Conservation (phyloP, 2,113 vertebrate species). For the Orycteropus afer region DNA sequence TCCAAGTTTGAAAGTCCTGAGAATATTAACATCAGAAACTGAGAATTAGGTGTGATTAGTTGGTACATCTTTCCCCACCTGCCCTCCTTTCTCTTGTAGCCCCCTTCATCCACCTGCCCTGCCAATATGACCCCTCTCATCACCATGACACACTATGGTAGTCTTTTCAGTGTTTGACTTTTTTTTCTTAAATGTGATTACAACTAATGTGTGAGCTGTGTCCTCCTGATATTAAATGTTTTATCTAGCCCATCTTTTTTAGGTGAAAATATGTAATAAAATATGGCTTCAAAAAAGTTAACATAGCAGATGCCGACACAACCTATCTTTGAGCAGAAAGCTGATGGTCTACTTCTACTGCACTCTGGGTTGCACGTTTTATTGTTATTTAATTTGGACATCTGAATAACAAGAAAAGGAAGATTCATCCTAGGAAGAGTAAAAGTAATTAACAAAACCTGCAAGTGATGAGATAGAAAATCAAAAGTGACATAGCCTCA, state of each 20-base stretch:
- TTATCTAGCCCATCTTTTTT: background rate
- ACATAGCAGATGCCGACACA: background rate
- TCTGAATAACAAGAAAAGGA: slow-evolving; percentile 26
- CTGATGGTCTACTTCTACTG: background rate
- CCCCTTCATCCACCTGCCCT: background rate
- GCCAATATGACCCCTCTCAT: background rate
- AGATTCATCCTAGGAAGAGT: background rate
- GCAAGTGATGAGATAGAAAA: background rate
- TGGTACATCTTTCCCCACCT: background rate
- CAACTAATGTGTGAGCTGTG: background rate
- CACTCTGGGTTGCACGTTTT: background rate
- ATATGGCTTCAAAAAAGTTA: background rate
- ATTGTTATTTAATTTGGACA: background rate
- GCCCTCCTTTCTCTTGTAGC: too few relatives aligned
- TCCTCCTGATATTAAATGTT: background rate
- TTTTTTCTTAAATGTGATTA: background rate
- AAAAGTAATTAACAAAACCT: slow-evolving; percentile 14
- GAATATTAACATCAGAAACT: background rate
- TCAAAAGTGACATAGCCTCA: background rate
- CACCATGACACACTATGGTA: background rate
- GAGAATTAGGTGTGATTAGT: background rate
- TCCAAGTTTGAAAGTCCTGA: background rate
- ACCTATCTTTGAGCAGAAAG: background rate
- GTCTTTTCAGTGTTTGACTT: background rate
- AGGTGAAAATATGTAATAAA: background rate